Conservation (phyloP, 1,140 invertebrate genomes). For the Lasioglossum albipes region DNA sequence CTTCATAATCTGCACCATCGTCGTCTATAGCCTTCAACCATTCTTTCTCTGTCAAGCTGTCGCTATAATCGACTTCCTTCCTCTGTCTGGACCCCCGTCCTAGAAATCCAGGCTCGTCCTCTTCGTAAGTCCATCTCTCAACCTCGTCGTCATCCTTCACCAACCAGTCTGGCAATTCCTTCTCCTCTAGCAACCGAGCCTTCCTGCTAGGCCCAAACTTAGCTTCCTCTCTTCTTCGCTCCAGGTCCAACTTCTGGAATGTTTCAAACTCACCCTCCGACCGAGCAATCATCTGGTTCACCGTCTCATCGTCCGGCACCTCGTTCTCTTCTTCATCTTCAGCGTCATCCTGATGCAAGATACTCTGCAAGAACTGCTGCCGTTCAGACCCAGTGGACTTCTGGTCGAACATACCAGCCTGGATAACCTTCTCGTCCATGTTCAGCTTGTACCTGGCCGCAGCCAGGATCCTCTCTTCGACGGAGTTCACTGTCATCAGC, state of each 20-base stretch:
- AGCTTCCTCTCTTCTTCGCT: constrained; percentile 92
- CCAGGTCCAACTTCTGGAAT: constrained; percentile 96
- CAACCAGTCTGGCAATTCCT: constrained; percentile 96
- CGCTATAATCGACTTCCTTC: constrained; percentile 99
- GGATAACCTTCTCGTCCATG: constrained; percentile 99
- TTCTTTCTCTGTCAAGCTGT: constrained; percentile 97
- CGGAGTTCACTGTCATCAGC: constrained; percentile 98
- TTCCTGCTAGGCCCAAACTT: constrained; percentile 86
- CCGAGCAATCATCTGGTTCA: constrained; percentile 99
- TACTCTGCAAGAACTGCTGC: constrained; percentile 96
- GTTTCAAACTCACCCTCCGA: constrained; percentile 96
- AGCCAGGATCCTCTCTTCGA: constrained; percentile 98
- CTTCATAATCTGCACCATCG: constrained; percentile 86
- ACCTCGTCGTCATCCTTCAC: constrained; percentile 97
- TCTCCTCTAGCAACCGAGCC: constrained; percentile 94
- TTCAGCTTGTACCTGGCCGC: constrained; percentile 96
- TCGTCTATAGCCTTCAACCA: constrained; percentile 94
- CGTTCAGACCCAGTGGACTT: constrained; percentile 98
- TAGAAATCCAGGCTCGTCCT: constrained; percentile 90
- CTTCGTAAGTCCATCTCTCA: constrained; percentile 88
- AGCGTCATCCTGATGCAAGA: constrained; percentile 96
- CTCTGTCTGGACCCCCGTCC: constrained; percentile 95
- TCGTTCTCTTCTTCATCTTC: constrained; percentile 99
- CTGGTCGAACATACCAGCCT: constrained; percentile 99
- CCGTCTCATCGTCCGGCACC: constrained; percentile 98